Evolutionary conservation across 2,113 vertebrate genomes (phyloP), one percentile per base, ranked within the genome.

Genomic region (Notothenia coriiceps): DNA sequence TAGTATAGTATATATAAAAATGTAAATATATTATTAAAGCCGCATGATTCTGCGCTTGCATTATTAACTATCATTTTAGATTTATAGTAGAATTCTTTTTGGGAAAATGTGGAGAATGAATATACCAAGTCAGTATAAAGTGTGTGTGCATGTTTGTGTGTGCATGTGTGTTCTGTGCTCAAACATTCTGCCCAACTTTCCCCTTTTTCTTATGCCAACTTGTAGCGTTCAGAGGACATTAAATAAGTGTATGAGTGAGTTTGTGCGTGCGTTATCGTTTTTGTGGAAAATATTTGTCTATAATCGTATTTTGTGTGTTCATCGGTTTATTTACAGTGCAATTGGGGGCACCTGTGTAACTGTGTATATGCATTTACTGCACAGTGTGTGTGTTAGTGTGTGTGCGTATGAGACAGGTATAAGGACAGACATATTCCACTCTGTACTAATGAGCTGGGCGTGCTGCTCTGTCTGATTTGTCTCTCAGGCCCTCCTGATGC

Each of bases 371-470:
- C 4, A 13, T 33, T 46, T 59, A n/a, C 25, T 62, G 44, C 8
- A 6, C 29, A 20, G n/a, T 14, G 25, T 17, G 46, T 50, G 55
- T 43, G 12, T 54, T 25, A 13, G 29, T 47, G 35, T 49, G 57
- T 52, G 56, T 33, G 64, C 2, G 46, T 18, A 9, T 56, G 10
- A 67, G 25, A 46, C 29, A 68, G 52, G 63, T 70, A 74, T 63
- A 82, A 78, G 74, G 82, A 77, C 62, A 80, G 85, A 86, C 80
- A 74, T 52, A 75, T 44, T 82, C 62, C 43, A 70, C 82, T 87
- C 70, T 65, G n/a, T 59, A 29, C 77, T 93, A 89, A 89, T 92
- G 85, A 93, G 84, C 78, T 83, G 60, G 86, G 77, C 64, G 59
- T 73, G 80, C 67, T 49, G 65, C 82, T 80, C 78, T 63, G 55